Conservation (phyloP, 2,113 vertebrate species). For the Petromus typicus region DNA sequence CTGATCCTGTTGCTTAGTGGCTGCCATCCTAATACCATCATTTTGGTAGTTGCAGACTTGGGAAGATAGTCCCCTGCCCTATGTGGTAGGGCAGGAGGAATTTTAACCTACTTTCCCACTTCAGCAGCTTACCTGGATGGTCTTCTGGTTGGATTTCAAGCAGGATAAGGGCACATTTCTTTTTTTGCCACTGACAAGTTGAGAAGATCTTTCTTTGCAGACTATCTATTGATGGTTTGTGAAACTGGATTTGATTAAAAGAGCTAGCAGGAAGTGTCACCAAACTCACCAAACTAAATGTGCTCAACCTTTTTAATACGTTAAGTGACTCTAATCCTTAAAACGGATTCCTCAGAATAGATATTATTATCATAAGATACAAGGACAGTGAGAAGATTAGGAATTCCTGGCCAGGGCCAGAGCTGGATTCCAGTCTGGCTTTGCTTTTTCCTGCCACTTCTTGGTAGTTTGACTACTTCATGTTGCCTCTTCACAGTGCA, state of each 20-base stretch:
- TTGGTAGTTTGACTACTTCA: neutral
- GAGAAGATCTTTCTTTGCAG: neutral
- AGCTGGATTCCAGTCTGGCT: neutral
- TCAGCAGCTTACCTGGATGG: neutral
- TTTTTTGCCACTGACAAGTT: neutral
- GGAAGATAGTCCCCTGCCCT: neutral
- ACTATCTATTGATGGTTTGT: neutral
- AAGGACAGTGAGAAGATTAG: neutral
- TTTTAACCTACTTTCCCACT: neutral
- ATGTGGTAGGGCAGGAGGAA: neutral
- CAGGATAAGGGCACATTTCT: neutral
- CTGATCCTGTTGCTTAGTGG: neutral
- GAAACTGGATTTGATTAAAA: neutral
- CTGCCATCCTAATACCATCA: neutral
- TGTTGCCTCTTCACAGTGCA: neutral
- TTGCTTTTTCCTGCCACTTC: neutral
- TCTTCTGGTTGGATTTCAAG: constrained; percentile 15
- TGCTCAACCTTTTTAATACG: neutral
- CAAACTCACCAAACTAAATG: too few species aligned
- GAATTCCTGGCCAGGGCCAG: neutral
- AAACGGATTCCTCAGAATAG: neutral
- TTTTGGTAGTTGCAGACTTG: neutral
- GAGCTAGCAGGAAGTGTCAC: neutral
- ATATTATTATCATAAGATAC: neutral
- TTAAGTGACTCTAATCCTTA: neutral